Base-by-base conservation (phyloP, 2,797 vertebrate genomes). In the Malurus splendens region DNA sequence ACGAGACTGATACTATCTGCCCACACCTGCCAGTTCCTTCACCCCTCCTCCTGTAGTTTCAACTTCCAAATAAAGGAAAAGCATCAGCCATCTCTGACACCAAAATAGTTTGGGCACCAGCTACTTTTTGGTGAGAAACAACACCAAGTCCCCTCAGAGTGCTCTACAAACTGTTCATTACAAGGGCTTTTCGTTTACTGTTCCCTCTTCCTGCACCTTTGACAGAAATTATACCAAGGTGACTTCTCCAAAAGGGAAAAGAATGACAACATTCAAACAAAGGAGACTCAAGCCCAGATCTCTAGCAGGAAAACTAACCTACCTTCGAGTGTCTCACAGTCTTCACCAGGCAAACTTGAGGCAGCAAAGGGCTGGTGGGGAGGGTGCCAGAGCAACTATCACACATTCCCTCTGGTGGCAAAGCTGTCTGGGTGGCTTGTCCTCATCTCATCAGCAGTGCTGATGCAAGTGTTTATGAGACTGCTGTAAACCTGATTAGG, bases 41-140 rank as follows among this genome's bases (percentile, higher is more conserved):
- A 51, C 27, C 7, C 25, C 8, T 79, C 55, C 84, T 66, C 45
- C 73, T n/a, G 55, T 65, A 45, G 66, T 72, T 11, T 32, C 74
- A 84, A 78, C 28, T 71, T 95, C 94, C 94, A 93, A 77, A 70
- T 73, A 87, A 59, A 81, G 66, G 9, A 25, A 55, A 60, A 79
- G 10, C 32, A 33, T 80, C 9, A 41, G 56, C 25, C 18, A 13
- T 38, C 67, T 55, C 51, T 33, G 41, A 77, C 41, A 70, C 54
- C 23, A 51, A 75, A 81, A 67, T 20, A 74, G 23, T 62, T 19
- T 28, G 38, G 33, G 27, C 14, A 25, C 13, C 50, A 76, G 52
- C 27, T 62, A 20, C 8, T 22, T 10, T 57, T 47, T 39, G 28
- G 60, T 52, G 44, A 90, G 27, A 71, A 24, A 33, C 39, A 18